Percentiles rank a stretch among this genome's conserved stretches.
Evolutionary conservation across 2,888 invertebrate species (phyloP).

Genomic region (Halictus ligatus): DNA sequence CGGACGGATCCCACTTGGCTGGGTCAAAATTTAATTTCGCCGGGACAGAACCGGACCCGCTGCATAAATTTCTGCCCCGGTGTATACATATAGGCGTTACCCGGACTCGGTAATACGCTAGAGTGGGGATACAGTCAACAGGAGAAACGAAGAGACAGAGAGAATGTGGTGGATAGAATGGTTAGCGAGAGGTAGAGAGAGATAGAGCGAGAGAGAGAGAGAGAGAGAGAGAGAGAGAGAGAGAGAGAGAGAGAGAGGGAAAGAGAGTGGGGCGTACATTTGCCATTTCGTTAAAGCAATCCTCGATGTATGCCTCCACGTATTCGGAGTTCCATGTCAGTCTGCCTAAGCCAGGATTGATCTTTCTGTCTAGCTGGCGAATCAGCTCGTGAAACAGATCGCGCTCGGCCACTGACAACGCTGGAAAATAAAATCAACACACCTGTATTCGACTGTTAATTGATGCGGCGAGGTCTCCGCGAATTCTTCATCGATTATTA

Average conservation of each 20-base stretch:
- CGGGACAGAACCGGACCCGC: constrained; percentile 48
- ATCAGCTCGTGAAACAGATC: constrained; percentile 91
- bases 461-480: background rate
- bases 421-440: constrained; percentile 79
- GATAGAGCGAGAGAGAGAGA: background rate
- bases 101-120: constrained; percentile 10
- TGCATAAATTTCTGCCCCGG: constrained; percentile 60
- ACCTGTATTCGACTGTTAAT: background rate
- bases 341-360: constrained; percentile 90
- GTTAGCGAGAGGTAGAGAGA: background rate
- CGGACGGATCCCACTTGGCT: constrained; percentile 53
- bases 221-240: background rate
- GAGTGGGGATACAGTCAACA: background rate
- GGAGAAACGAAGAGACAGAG: constrained; percentile 2
- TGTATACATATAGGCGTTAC: constrained; percentile 24
- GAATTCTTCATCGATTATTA: background rate
- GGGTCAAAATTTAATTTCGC: constrained; percentile 65
- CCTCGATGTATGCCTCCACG: constrained; percentile 89
- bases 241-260: background rate
- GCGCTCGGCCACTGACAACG: constrained; percentile 91
- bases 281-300: constrained; percentile 88
- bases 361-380: constrained; percentile 86
- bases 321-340: constrained; percentile 91
- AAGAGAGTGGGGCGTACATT: constrained; percentile 85
- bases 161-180: background rate